phyloP scores from a whole-genome alignment of 2,113 vertebrate species.

The Cardinalis cardinalis region DNA sequence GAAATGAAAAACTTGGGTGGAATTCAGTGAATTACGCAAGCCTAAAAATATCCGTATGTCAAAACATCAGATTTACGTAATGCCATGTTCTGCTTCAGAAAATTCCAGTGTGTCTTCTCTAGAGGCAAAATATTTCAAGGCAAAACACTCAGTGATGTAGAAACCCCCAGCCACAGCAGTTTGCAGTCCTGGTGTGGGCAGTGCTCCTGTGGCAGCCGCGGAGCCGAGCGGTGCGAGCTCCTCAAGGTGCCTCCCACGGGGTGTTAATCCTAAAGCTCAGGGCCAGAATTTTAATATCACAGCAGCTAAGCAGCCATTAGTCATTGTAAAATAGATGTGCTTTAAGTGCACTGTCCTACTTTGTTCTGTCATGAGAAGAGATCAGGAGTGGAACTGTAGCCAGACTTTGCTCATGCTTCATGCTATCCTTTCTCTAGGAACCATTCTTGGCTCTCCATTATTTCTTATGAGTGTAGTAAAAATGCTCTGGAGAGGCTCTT shows the following conservation, averaged over 20 bases:
- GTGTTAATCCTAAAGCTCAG: not conserved
- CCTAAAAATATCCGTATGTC: not conserved
- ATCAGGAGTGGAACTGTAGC: not conserved
- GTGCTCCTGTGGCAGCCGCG: fast-evolving
- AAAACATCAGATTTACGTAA: not conserved
- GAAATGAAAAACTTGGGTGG: not conserved
- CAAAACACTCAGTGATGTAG: not conserved
- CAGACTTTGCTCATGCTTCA: fast-evolving
- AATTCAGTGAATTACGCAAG: not conserved
- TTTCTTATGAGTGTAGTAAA: not conserved
- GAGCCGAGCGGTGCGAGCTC: fast-evolving
- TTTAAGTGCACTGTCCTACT: not conserved
- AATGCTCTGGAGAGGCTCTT: not conserved
- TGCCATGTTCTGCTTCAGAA: not conserved
- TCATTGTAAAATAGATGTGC: not conserved
- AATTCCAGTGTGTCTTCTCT: not conserved
- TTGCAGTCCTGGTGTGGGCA: fast-evolving
- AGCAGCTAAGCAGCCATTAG: not conserved
- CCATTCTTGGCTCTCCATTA: not conserved
- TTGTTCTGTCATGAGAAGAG: not conserved
- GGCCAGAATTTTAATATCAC: not conserved
- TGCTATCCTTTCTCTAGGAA: not conserved
- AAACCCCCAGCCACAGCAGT: not conserved
- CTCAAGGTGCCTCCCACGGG: not conserved
- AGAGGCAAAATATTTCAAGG: not conserved